Conservation (phyloP, 1,140 invertebrate genomes). For the Akabosia matsudoensis region DNA sequence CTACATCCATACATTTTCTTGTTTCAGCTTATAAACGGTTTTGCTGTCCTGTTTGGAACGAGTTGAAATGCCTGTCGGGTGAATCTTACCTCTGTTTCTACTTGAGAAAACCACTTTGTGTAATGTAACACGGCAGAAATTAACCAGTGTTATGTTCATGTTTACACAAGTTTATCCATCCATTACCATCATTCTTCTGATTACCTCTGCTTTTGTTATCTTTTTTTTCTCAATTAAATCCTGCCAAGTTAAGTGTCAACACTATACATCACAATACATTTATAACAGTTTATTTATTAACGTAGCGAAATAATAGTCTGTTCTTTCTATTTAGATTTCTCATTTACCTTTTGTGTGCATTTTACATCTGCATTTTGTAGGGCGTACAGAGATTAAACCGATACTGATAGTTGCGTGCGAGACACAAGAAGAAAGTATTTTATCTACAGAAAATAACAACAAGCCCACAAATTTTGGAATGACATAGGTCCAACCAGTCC, state of each 20-base stretch:
- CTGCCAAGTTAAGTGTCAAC: neutral
- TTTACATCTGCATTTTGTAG: neutral
- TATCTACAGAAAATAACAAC: too few relatives aligned
- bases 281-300: neutral
- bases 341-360: neutral
- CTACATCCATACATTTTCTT: too few relatives aligned
- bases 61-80: conserved; percentile 3
- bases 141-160: conserved; percentile 5
- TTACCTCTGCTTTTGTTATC: neutral
- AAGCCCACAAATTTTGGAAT: too few relatives aligned
- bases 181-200: conserved; percentile 14
- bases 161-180: conserved; percentile 13
- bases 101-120: neutral
- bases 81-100: neutral
- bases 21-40: too few relatives aligned
- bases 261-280: neutral
- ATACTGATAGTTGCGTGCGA: neutral
- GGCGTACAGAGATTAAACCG: neutral
- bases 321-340: neutral
- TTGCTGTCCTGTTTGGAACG: too few relatives aligned
- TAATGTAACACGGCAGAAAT: conserved; percentile 17
- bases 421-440: neutral
- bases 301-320: neutral
- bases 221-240: neutral
- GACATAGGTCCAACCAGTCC: too few relatives aligned